Evolutionary conservation across 2,888 invertebrate species (phyloP).

Genomic region (Caenorhabditis parvicauda): DNA sequence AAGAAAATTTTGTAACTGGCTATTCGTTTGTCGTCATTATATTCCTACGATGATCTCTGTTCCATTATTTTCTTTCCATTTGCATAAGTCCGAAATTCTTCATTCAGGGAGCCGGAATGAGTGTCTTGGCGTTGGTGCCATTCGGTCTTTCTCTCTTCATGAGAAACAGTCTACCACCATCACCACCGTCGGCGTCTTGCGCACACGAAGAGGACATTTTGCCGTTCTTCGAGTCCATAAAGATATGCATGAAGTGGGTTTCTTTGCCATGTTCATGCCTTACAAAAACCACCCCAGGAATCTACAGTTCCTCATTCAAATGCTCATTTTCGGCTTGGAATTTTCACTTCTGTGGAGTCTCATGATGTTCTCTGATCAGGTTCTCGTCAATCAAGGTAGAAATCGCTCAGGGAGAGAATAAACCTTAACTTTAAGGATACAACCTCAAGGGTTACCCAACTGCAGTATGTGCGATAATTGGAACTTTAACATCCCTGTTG

Average conservation of each 20-base stretch:
- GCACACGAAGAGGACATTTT: conserved; percentile 36
- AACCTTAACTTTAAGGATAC: neutral
- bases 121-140: conserved; percentile 22
- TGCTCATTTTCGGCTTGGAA: conserved; percentile 49
- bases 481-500: conserved; percentile 41
- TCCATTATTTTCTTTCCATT: no score
- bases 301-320: conserved; percentile 47
- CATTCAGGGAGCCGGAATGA: conserved; percentile 36
- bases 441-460: conserved; percentile 13
- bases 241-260: conserved; percentile 21
- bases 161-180: conserved; percentile 38
- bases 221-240: conserved; percentile 32
- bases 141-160: conserved; percentile 28
- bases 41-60: no score
- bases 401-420: conserved; percentile 20
- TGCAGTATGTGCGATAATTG: conserved; percentile 41
- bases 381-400: conserved; percentile 25
- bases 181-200: conserved; percentile 55
- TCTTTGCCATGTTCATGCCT: neutral
- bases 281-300: conserved; percentile 14
- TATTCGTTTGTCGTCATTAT: no score
- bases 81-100: no score
- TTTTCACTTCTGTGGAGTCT: conserved; percentile 51
- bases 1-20: no score
- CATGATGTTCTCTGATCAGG: conserved; percentile 31